phyloP scores from a whole-genome alignment of 2,113 vertebrate genomes.

The Phainopepla nitens region DNA sequence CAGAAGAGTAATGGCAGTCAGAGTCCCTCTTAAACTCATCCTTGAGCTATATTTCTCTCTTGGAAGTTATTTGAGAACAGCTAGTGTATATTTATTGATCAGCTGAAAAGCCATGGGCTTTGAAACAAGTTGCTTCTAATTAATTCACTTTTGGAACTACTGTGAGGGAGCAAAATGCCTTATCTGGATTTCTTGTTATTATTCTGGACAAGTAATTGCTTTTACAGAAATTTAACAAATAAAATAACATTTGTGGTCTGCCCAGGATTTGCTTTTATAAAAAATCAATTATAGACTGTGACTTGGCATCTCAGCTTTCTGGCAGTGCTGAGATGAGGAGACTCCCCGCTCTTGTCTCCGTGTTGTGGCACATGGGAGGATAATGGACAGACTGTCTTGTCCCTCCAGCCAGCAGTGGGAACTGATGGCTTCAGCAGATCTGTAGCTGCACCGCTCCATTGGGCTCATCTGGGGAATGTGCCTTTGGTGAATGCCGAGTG shows the following conservation, averaged over 20 bases:
- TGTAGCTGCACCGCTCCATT: background rate
- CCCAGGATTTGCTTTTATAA: background rate
- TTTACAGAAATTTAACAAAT: background rate
- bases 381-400: background rate
- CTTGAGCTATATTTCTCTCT: conserved; percentile 13
- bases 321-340: background rate
- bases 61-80: background rate
- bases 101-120: background rate
- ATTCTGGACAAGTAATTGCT: background rate
- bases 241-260: background rate
- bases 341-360: background rate
- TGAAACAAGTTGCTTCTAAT: background rate
- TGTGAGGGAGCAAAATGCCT: background rate
- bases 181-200: background rate
- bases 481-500: background rate
- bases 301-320: background rate
- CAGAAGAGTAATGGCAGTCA: background rate
- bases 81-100: conserved; percentile 5
- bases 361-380: background rate
- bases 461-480: background rate
- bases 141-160: background rate
- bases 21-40: background rate
- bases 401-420: background rate
- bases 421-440: background rate
- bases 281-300: background rate